Evolutionary conservation across 2,888 invertebrate genomes (phyloP).

Genomic region (Hetaerina titia): DNA sequence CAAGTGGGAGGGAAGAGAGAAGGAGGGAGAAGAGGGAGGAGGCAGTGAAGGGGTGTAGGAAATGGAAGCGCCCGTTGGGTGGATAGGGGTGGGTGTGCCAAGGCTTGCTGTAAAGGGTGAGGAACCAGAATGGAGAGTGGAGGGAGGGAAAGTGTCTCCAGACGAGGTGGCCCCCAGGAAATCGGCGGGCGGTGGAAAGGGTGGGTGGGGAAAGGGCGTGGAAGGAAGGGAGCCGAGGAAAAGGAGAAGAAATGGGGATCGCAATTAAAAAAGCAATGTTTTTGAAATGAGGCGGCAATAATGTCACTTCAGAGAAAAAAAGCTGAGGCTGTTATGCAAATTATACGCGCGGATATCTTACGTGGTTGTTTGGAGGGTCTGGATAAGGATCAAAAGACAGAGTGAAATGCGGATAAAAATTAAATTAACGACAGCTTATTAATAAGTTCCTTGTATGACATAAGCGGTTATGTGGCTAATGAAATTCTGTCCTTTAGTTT

Average conservation of each 20-base stretch:
- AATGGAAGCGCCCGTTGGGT: too few species aligned
- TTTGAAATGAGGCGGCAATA: constrained; percentile 21
- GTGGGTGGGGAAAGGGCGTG: neutral
- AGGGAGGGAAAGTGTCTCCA: neutral
- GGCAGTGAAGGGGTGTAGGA: too few species aligned
- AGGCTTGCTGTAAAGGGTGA: too few species aligned
- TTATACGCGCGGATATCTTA: constrained; percentile 11
- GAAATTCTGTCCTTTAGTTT: neutral
- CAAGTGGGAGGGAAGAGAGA: neutral
- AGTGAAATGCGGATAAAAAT: neutral
- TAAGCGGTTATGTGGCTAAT: neutral
- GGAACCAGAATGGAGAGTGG: too few species aligned
- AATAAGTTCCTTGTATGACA: neutral
- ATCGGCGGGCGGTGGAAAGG: neutral
- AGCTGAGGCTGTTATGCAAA: neutral
- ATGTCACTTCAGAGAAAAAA: constrained; percentile 14
- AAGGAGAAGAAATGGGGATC: neutral
- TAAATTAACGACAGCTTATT: neutral
- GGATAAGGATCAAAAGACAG: neutral
- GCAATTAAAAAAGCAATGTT: constrained; percentile 32
- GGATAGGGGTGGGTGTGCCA: too few species aligned
- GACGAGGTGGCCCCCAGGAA: neutral
- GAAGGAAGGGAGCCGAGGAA: neutral
- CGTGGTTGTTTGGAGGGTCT: neutral
- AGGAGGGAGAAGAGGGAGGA: too few species aligned